phyloP scores from a whole-genome alignment of 2,888 invertebrate genomes.

The Apodemia duryi region DNA sequence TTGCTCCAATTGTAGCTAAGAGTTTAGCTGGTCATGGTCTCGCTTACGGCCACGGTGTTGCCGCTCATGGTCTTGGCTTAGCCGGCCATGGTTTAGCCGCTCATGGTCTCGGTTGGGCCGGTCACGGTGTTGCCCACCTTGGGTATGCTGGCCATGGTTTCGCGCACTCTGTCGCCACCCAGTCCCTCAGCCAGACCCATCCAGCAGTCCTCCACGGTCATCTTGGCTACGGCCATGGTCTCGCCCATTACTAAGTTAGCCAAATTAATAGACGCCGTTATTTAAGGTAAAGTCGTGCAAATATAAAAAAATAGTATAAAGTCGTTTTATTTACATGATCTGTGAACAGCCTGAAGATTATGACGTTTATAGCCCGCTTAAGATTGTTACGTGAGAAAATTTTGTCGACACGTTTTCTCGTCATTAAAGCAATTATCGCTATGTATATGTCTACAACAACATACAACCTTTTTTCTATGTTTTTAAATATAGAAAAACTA shows the following conservation, averaged over 20 bases:
- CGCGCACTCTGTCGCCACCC: constrained; percentile 19
- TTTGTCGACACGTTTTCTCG: too few species aligned
- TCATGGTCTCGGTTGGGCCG: constrained; percentile 14
- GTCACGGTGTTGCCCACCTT: constrained; percentile 13
- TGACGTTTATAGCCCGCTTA: too few species aligned
- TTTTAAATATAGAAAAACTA: too few species aligned
- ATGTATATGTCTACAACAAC: too few species aligned
- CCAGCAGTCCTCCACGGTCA: constrained; percentile 15
- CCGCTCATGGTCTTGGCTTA: constrained; percentile 18
- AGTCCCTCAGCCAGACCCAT: constrained; percentile 22
- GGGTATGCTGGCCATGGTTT: constrained; percentile 8
- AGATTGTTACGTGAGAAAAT: too few species aligned
- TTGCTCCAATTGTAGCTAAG: constrained; percentile 18
- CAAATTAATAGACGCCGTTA: constrained; percentile 16
- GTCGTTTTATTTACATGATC: constrained; percentile 3
- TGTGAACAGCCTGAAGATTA: too few species aligned
- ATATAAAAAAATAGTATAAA: constrained; percentile 5
- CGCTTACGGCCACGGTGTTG: constrained; percentile 12
- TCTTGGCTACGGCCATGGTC: constrained; percentile 18
- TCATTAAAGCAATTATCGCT: too few species aligned
- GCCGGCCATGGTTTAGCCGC: not conserved
- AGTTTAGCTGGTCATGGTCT: constrained; percentile 19
- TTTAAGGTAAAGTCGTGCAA: constrained; percentile 9
- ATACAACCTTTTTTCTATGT: too few species aligned
- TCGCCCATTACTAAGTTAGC: constrained; percentile 20